These are phyloP conservation scores for Beris chalybata DNA, from an alignment of 2,888 invertebrate species.

Conservation along the genomic window DNA sequence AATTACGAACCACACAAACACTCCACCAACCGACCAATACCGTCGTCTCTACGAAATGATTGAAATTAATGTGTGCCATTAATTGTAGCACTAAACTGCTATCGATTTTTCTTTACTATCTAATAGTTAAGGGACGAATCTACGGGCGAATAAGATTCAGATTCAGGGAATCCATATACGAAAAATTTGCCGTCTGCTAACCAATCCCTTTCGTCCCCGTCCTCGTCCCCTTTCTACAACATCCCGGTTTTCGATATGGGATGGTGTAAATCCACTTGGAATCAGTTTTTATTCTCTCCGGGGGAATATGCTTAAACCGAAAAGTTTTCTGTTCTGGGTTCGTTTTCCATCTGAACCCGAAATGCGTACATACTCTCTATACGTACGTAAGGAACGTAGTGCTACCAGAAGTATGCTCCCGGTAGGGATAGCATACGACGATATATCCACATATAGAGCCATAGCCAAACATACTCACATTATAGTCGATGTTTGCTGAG, in stretches of 20 bases:
- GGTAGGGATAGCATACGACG: constrained; percentile 5
- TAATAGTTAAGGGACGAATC: neutral
- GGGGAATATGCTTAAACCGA: constrained; percentile 28
- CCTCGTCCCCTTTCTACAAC: too few relatives aligned
- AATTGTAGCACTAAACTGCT: constrained; percentile 25
- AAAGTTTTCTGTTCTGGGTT: constrained; percentile 29
- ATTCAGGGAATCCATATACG: too few relatives aligned
- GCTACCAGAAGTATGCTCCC: constrained; percentile 7
- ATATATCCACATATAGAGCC: constrained; percentile 1
- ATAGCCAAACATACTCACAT: constrained; percentile 4
- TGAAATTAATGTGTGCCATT: constrained; percentile 30
- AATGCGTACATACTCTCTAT: constrained; percentile 25
- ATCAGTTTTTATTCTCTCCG: constrained; percentile 28
- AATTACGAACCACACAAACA: neutral
- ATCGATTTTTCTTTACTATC: constrained; percentile 18
- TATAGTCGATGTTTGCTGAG: constrained; percentile 23
- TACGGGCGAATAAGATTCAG: too few relatives aligned
- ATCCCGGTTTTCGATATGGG: too few relatives aligned
- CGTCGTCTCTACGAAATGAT: constrained; percentile 16
- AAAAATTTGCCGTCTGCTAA: too few relatives aligned
- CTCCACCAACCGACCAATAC: neutral
- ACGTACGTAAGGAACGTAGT: neutral
- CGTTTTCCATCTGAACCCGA: constrained; percentile 23
- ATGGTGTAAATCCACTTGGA: constrained; percentile 19
- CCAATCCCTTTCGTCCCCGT: too few relatives aligned